Conservation (phyloP, 2,888 invertebrate genomes). For the Ophion costatus region DNA sequence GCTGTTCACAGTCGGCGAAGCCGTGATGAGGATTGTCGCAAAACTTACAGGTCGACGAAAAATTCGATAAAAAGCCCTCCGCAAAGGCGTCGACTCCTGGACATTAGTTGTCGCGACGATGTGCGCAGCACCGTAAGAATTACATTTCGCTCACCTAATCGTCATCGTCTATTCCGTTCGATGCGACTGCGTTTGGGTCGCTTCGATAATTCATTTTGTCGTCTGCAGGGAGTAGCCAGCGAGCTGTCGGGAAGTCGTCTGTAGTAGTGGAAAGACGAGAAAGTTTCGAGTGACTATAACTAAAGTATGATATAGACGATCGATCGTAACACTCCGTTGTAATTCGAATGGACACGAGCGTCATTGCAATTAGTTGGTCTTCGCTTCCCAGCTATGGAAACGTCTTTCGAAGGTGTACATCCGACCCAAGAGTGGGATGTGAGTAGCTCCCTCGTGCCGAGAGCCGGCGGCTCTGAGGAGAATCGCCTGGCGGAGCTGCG, state of each 20-base stretch:
- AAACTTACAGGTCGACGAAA: background rate
- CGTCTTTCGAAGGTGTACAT: slow-evolving; percentile 53
- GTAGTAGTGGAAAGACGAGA: background rate
- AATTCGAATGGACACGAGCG: background rate
- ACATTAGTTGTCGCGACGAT: background rate
- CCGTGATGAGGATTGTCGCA: background rate
- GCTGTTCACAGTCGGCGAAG: background rate
- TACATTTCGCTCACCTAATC: background rate
- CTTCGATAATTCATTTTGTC: background rate
- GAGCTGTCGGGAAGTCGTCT: background rate
- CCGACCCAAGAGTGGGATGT: slow-evolving; percentile 72
- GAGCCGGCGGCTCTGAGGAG: slow-evolving; percentile 40
- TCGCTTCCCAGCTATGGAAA: slow-evolving; percentile 27
- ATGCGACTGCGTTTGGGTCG: background rate
- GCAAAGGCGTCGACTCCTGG: background rate
- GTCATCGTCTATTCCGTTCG: background rate
- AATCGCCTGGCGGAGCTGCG: slow-evolving; percentile 14
- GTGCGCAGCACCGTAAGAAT: background rate
- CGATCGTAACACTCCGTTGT: background rate
- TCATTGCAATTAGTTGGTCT: background rate
- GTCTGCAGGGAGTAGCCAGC: background rate
- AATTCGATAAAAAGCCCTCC: background rate
- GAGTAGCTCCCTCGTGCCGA: slow-evolving; percentile 68
- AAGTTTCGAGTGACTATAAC: background rate
- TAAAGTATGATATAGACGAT: background rate